A percentile compares a stretch with the other conserved stretches of the same genome.
phyloP scores from a whole-genome alignment of 2,113 vertebrate species.

The Tyrannus savana region DNA sequence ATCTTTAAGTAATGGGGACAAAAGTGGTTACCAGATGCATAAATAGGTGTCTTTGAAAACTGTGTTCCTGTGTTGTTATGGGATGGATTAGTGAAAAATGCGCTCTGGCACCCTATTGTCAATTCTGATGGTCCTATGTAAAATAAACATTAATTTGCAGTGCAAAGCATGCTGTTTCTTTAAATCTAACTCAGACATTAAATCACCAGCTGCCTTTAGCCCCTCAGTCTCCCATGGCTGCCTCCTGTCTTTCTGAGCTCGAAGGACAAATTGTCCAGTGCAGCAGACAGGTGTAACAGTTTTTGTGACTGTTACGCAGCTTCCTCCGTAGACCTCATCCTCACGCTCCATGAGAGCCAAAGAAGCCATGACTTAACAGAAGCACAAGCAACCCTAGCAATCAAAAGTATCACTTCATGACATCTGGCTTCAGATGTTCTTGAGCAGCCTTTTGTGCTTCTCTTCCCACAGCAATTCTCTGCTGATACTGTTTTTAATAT shows the following conservation, averaged over 20 bases:
- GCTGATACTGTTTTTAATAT: neutral
- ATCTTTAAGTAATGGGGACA: neutral
- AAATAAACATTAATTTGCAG: constrained; percentile 56
- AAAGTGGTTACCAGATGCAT: neutral
- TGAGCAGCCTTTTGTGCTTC: neutral
- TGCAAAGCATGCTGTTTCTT: constrained; percentile 9
- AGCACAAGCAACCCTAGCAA: constrained; percentile 3
- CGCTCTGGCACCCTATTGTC: neutral
- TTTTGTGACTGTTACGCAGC: neutral
- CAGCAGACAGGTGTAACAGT: neutral
- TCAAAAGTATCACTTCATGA: neutral
- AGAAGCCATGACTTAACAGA: neutral
- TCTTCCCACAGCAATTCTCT: neutral
- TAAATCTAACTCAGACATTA: constrained; percentile 26
- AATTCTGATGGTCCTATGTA: constrained; percentile 4
- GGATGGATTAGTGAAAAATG: neutral
- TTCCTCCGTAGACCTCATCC: neutral
- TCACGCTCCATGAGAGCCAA: neutral
- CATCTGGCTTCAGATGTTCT: neutral
- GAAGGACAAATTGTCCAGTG: neutral
- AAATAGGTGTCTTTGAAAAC: neutral
- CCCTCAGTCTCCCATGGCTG: neutral
- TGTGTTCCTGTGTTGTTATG: neutral
- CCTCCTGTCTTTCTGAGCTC: neutral
- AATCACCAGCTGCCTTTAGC: constrained; percentile 46